phyloP scores from a whole-genome alignment of 2,888 invertebrate genomes.

The Thera britannica region DNA sequence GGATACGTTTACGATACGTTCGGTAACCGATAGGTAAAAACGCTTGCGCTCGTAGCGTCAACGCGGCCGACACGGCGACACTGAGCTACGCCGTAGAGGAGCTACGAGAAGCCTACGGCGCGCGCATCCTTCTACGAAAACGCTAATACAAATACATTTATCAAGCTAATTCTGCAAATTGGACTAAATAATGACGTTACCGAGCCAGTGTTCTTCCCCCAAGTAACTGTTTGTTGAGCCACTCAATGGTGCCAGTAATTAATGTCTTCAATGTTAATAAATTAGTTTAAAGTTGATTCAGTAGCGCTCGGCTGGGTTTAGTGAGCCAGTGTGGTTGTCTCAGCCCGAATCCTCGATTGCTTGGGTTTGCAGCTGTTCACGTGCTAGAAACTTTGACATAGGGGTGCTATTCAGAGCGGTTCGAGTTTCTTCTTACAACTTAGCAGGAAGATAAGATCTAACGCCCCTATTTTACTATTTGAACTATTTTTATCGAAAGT shows the following conservation, averaged over 20 bases:
- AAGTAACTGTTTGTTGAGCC: slow-evolving; percentile 63
- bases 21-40: slow-evolving; percentile 5
- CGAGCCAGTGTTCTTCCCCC: slow-evolving; percentile 59
- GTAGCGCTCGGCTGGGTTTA: slow-evolving; percentile 46
- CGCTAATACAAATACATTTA: slow-evolving; percentile 81
- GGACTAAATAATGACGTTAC: slow-evolving; percentile 80
- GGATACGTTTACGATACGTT: slow-evolving; percentile 29
- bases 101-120: slow-evolving; percentile 65
- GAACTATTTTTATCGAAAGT: too few relatives aligned
- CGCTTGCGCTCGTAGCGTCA: slow-evolving; percentile 48
- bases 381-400: slow-evolving; percentile 16
- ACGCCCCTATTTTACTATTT: neutral
- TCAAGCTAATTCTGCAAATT: slow-evolving; percentile 81
- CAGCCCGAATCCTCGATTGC: slow-evolving; percentile 43
- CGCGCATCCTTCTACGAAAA: slow-evolving; percentile 77
- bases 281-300: slow-evolving; percentile 69
- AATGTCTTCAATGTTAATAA: slow-evolving; percentile 67
- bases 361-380: slow-evolving; percentile 39
- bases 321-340: slow-evolving; percentile 48
- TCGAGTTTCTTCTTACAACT: slow-evolving; percentile 13
- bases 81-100: slow-evolving; percentile 60
- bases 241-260: slow-evolving; percentile 66
- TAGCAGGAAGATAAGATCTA: slow-evolving; percentile 3
- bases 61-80: slow-evolving; percentile 55
- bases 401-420: slow-evolving; percentile 9